Percentiles rank a stretch among this genome's conserved stretches.
phyloP scores from a whole-genome alignment of 1,140 invertebrate genomes.

The Orussus abietinus region DNA sequence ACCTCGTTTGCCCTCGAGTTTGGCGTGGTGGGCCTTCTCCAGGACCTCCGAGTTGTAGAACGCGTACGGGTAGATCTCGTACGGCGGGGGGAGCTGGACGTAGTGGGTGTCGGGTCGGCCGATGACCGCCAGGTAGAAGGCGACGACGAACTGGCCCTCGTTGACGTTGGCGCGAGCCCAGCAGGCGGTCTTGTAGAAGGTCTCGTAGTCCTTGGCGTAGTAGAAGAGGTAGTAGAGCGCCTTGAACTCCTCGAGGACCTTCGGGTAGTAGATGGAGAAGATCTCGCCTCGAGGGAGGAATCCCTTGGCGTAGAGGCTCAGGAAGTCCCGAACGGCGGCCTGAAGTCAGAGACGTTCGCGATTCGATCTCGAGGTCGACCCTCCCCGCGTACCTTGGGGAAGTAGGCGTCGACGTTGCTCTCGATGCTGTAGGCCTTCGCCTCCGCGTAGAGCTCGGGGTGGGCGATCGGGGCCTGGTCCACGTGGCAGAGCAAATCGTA shows the following conservation, averaged over 20 bases:
- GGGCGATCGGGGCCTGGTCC: conserved; percentile 54
- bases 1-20: conserved; percentile 27
- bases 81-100: conserved; percentile 61
- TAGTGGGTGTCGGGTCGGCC: conserved; percentile 60
- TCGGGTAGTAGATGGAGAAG: conserved; percentile 54
- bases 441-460: conserved; percentile 48
- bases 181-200: conserved; percentile 63
- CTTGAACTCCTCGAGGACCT: conserved; percentile 56
- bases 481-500: conserved; percentile 61
- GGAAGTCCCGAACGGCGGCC: conserved; percentile 38
- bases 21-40: conserved; percentile 33
- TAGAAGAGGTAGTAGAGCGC: conserved; percentile 59
- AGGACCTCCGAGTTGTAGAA: conserved; percentile 57
- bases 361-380: too few relatives aligned
- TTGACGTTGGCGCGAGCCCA: conserved; percentile 63
- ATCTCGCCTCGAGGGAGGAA: conserved; percentile 55
- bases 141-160: conserved; percentile 61
- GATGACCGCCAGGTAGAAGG: conserved; percentile 57
- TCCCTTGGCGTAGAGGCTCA: conserved; percentile 38
- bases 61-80: conserved; percentile 63
- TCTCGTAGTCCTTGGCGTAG: conserved; percentile 61
- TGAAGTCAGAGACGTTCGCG: conserved; percentile 18
- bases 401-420: conserved; percentile 52
- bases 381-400: conserved; percentile 39
- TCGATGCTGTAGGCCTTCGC: conserved; percentile 57